A percentile compares a stretch with the other conserved stretches of the same genome.
Evolutionary conservation across 2,113 vertebrate species (phyloP).

Genomic region (Clarias magur): DNA sequence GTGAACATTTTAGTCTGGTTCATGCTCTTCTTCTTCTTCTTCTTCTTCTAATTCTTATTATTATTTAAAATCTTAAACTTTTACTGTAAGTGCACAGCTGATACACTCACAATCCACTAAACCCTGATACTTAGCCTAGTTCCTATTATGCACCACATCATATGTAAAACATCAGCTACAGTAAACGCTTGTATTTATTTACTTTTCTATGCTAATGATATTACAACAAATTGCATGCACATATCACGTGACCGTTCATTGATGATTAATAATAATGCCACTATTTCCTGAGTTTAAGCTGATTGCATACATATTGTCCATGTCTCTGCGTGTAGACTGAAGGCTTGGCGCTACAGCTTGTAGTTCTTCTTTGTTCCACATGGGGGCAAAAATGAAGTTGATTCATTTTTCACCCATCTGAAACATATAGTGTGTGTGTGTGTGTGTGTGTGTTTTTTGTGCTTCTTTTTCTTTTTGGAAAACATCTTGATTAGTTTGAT

Average conservation of each 20-base stretch:
- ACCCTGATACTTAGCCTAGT: neutral
- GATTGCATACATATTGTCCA: conserved; percentile 39
- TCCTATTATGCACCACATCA: neutral
- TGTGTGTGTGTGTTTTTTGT: neutral
- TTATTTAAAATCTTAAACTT: neutral
- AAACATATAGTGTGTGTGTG: conserved; percentile 5
- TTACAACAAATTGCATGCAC: neutral
- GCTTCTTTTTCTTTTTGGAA: conserved; percentile 14
- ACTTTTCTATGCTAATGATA: neutral
- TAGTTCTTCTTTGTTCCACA: conserved; percentile 38
- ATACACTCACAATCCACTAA: neutral
- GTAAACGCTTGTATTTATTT: neutral
- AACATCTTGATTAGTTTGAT: conserved; percentile 28
- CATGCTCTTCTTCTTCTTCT: neutral
- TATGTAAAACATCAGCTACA: neutral
- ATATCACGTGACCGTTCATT: neutral
- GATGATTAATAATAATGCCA: neutral
- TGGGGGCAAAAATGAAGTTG: conserved; percentile 47
- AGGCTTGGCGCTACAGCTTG: conserved; percentile 17
- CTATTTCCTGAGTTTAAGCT: conserved; percentile 1
- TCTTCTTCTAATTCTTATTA: no score
- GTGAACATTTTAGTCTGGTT: neutral
- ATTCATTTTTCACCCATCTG: conserved; percentile 24
- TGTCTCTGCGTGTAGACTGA: neutral
- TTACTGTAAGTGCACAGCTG: neutral